These are phyloP conservation scores for Leptoteleia sp. DNA, from an alignment of 1,140 invertebrate species.

Conservation along the genomic window DNA sequence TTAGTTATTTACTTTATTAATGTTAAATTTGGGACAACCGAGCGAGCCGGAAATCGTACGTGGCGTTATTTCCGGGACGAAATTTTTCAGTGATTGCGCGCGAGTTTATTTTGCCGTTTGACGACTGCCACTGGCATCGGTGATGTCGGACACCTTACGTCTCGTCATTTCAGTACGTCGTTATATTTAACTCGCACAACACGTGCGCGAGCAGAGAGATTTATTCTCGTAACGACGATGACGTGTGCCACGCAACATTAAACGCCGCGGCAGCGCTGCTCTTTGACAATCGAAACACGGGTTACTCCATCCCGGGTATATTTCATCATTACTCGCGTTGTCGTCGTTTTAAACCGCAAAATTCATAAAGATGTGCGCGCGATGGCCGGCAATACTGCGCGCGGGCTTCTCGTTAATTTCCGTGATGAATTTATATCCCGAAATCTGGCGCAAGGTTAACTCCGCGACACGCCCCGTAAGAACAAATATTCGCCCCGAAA, in stretches of 20 bases:
- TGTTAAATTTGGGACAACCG: too few relatives aligned
- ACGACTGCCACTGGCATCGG: slow-evolving; percentile 59
- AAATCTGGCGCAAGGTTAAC: slow-evolving; percentile 56
- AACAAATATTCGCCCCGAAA: slow-evolving; percentile 1
- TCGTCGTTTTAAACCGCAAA: slow-evolving; percentile 16
- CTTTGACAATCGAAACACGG: slow-evolving; percentile 58
- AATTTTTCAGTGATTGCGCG: slow-evolving; percentile 43
- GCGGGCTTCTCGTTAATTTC: slow-evolving; percentile 33
- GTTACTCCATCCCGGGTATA: slow-evolving; percentile 42
- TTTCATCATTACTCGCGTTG: slow-evolving; percentile 36
- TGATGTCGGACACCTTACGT: slow-evolving; percentile 67
- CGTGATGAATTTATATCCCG: slow-evolving; percentile 53
- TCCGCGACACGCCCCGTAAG: slow-evolving; percentile 11
- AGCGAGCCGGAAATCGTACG: slow-evolving; percentile 19
- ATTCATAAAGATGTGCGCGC: slow-evolving; percentile 38
- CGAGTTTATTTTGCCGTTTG: slow-evolving; percentile 54
- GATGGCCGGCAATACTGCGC: slow-evolving; percentile 21
- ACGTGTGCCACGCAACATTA: slow-evolving; percentile 64
- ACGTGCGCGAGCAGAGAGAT: slow-evolving; percentile 61
- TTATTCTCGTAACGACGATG: slow-evolving; percentile 65
- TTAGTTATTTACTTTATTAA: too few relatives aligned
- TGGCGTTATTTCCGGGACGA: slow-evolving; percentile 33
- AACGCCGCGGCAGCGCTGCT: slow-evolving; percentile 44
- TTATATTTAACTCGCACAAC: slow-evolving; percentile 63
- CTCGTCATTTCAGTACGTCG: slow-evolving; percentile 59